Conservation (phyloP, 1,140 invertebrate species). For the Drosophila azteca region DNA sequence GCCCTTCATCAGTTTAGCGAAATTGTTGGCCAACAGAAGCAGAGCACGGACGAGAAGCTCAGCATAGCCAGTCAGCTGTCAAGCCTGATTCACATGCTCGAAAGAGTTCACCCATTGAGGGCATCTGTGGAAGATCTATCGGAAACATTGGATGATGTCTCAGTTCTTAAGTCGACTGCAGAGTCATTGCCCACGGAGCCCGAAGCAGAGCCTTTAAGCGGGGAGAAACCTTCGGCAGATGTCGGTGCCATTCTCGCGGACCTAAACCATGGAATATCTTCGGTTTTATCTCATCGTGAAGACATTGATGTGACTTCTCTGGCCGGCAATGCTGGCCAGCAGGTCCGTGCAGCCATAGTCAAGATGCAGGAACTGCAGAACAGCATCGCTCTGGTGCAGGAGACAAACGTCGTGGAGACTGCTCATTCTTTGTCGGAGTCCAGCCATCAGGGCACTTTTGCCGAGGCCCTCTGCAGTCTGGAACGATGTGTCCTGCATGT, state of each 20-base stretch:
- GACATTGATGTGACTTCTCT: constrained; percentile 58
- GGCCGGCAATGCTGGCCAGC: constrained; percentile 36
- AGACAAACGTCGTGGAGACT: constrained; percentile 48
- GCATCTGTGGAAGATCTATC: constrained; percentile 69
- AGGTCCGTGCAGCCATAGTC: constrained; percentile 65
- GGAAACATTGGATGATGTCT: constrained; percentile 85
- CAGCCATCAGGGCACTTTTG: constrained; percentile 64
- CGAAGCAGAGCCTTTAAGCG: background rate
- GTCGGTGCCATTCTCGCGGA: constrained; percentile 52
- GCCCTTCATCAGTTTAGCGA: constrained; percentile 54
- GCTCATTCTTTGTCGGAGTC: constrained; percentile 54
- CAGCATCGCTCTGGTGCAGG: constrained; percentile 62
- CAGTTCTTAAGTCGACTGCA: constrained; percentile 85
- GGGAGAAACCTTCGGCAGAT: constrained; percentile 16
- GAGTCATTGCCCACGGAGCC: constrained; percentile 75
- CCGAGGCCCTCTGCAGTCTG: constrained; percentile 69
- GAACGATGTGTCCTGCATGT: constrained; percentile 73
- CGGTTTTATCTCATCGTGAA: constrained; percentile 63
- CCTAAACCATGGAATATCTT: constrained; percentile 68
- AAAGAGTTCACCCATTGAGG: constrained; percentile 44
- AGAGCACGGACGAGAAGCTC: constrained; percentile 38
- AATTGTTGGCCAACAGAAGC: constrained; percentile 54
- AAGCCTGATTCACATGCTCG: constrained; percentile 57
- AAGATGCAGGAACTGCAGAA: constrained; percentile 68
- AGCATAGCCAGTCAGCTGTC: constrained; percentile 52